Conservation (phyloP, 2,888 invertebrate genomes). For the Platycheirus rosarum region DNA sequence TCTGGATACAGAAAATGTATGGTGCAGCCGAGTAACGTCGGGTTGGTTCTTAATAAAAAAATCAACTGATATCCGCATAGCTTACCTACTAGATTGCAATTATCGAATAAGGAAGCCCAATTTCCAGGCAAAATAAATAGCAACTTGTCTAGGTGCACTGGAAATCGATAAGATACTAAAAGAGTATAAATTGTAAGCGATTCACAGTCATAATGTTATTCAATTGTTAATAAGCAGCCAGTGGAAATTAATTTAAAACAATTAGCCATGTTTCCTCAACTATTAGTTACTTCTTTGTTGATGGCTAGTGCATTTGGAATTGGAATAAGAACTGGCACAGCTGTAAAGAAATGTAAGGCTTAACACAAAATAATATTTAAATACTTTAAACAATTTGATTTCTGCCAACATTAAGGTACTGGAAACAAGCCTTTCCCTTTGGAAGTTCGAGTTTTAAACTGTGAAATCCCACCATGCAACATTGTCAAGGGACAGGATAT, state of each 20-base stretch:
- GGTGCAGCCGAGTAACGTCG: no score
- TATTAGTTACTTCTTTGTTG: constrained; percentile 4
- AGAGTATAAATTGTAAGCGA: constrained; percentile 43
- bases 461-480: constrained; percentile 78
- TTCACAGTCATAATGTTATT: not conserved
- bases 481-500: constrained; percentile 77
- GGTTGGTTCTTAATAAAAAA: no score
- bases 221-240: not conserved
- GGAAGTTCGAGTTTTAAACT: constrained; percentile 77
- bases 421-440: constrained; percentile 76
- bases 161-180: constrained; percentile 49
- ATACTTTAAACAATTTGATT: not conserved
- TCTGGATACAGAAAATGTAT: no score
- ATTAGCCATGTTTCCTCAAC: constrained; percentile 29
- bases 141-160: not conserved
- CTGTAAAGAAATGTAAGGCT: constrained; percentile 47
- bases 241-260: not conserved
- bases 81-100: no score
- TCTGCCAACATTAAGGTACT: constrained; percentile 36
- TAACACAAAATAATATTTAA: no score
- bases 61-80: no score
- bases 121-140: no score
- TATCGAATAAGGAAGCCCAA: no score
- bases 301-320: constrained; percentile 2
- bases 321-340: constrained; percentile 45